Percentiles rank a stretch among this genome's conserved stretches.
Conservation (phyloP, 2,797 vertebrate genomes). For the Myotis daubentonii region DNA sequence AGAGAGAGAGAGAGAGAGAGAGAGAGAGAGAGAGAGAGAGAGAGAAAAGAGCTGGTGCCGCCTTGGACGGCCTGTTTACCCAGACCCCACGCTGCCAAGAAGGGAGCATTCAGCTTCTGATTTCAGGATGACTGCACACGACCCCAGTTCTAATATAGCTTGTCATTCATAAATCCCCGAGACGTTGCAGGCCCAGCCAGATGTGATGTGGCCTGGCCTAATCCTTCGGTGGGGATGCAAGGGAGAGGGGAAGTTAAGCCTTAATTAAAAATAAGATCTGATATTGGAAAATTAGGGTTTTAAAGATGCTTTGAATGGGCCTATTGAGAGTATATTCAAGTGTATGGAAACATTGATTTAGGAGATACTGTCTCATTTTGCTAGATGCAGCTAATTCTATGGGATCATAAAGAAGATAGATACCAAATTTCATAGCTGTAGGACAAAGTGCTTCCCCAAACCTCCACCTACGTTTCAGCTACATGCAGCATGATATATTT, state of each 20-base stretch:
- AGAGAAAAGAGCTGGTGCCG: not conserved
- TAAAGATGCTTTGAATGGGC: not conserved
- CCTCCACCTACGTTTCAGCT: not conserved
- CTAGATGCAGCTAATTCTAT: slow-evolving; percentile 10
- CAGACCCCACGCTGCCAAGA: not conserved
- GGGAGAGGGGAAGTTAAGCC: slow-evolving; percentile 37
- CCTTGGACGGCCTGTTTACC: not conserved
- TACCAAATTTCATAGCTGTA: not conserved
- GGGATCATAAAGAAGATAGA: slow-evolving; percentile 45
- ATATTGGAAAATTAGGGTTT: slow-evolving; percentile 60
- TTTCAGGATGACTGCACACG: slow-evolving; percentile 60
- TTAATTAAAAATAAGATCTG: slow-evolving; percentile 66
- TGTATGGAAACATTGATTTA: not conserved
- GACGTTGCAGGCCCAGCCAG: slow-evolving; percentile 39
- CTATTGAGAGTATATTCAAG: slow-evolving; percentile 19
- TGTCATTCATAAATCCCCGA: slow-evolving; percentile 69
- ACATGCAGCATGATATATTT: not conserved
- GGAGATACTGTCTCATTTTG: slow-evolving; percentile 8
- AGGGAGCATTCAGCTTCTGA: not conserved
- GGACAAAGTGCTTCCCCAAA: not conserved
- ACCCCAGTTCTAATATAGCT: slow-evolving; percentile 27
- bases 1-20: too few relatives aligned
- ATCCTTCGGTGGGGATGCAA: slow-evolving; percentile 28
- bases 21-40: too few relatives aligned
- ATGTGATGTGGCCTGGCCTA: slow-evolving; percentile 40